Percentiles rank a stretch among this genome's conserved stretches.
Conservation (phyloP, 2,888 invertebrate genomes). For the Cheilosia grossa region DNA sequence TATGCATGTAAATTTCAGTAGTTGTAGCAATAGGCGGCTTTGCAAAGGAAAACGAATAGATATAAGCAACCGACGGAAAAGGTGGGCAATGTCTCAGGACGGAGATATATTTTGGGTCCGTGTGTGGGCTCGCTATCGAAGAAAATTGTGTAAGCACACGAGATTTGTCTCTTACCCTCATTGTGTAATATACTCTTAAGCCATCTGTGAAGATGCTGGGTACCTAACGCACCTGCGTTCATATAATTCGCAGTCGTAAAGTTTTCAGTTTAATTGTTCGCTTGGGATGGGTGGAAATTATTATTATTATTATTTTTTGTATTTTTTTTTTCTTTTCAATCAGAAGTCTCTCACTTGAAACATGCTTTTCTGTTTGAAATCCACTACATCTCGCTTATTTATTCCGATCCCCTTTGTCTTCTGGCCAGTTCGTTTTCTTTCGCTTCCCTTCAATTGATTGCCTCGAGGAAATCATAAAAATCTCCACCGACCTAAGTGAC, state of each 20-base stretch:
- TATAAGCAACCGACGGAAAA: constrained; percentile 5
- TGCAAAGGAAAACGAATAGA: constrained; percentile 20
- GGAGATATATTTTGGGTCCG: constrained; percentile 7
- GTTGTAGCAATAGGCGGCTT: constrained; percentile 16
- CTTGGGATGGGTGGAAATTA: no score
- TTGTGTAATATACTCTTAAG: background rate
- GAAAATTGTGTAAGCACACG: background rate
- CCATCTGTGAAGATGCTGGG: background rate
- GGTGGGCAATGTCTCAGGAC: constrained; percentile 20
- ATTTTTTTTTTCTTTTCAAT: no score
- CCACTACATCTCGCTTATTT: background rate
- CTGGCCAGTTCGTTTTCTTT: background rate
- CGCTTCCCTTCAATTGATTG: constrained; percentile 40
- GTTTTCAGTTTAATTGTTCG: background rate
- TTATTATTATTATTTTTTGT: no score
- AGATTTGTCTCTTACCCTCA: background rate
- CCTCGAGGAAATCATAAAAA: constrained; percentile 62
- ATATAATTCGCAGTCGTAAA: background rate
- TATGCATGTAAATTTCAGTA: constrained; percentile 60
- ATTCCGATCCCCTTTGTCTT: background rate
- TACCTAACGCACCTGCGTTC: background rate
- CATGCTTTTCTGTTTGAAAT: background rate
- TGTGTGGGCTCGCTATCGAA: constrained; percentile 32
- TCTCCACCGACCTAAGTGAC: constrained; percentile 55
- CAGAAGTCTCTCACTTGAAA: no score